A percentile compares a stretch with the other conserved stretches of the same genome.
Evolutionary conservation across 2,888 invertebrate species (phyloP).

Genomic region (Machimus rusticus): DNA sequence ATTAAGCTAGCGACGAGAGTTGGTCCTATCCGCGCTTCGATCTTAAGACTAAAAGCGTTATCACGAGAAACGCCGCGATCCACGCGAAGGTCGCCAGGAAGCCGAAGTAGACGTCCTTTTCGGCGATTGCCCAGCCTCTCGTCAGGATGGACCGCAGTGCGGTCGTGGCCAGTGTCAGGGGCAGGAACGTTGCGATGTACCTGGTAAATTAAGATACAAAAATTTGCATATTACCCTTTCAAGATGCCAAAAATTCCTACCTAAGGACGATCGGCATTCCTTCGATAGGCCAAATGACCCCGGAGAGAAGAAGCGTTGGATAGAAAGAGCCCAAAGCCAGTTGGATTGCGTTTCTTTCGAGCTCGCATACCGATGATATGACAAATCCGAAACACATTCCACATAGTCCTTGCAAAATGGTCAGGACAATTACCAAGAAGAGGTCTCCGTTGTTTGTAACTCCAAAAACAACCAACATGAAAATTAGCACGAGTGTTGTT

Average conservation of each 20-base stretch:
- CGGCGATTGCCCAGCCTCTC: constrained; percentile 83
- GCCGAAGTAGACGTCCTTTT: constrained; percentile 86
- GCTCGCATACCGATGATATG: constrained; percentile 89
- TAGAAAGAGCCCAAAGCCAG: constrained; percentile 93
- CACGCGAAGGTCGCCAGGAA: constrained; percentile 85
- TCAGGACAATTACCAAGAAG: constrained; percentile 82
- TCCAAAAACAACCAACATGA: constrained; percentile 90
- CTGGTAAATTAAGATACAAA: constrained; percentile 51
- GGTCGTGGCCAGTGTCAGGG: constrained; percentile 91
- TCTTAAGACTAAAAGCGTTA: constrained; percentile 81
- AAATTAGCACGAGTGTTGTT: constrained; percentile 86
- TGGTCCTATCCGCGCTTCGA: constrained; percentile 76
- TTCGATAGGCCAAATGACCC: constrained; percentile 96
- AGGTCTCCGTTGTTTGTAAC: constrained; percentile 91
- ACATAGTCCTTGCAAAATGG: constrained; percentile 88
- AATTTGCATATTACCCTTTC: not conserved
- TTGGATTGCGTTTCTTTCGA: constrained; percentile 93
- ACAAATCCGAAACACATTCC: constrained; percentile 98
- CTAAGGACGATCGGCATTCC: constrained; percentile 88
- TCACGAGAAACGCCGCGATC: constrained; percentile 82
- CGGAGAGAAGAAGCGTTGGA: constrained; percentile 89
- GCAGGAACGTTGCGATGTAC: constrained; percentile 83
- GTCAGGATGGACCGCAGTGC: constrained; percentile 86
- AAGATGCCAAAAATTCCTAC: constrained; percentile 47
- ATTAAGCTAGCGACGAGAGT: not conserved